Evolutionary conservation across 2,113 vertebrate species (phyloP).

Genomic region (Emydocephalus ijimae): DNA sequence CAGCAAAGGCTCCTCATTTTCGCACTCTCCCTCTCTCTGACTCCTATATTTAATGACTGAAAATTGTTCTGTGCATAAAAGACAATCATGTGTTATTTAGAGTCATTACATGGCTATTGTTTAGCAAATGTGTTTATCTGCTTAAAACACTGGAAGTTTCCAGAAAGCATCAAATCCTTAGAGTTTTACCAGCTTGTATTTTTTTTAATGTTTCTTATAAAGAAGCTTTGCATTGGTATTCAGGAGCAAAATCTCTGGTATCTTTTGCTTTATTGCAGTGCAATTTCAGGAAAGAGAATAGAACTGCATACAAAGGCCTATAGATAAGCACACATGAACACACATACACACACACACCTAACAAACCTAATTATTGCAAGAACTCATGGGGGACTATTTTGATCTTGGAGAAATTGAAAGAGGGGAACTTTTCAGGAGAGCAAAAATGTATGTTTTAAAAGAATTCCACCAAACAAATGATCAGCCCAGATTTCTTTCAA

Average conservation of each 20-base stretch:
- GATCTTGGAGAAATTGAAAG: neutral
- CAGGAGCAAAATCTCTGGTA: neutral
- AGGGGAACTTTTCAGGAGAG: neutral
- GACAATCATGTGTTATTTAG: constrained; percentile 50
- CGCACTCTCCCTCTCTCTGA: constrained; percentile 48
- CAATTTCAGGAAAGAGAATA: neutral
- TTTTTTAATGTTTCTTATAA: neutral
- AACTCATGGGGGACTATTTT: neutral
- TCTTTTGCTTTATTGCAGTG: neutral
- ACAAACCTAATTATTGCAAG: constrained; percentile 14
- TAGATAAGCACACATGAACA: neutral
- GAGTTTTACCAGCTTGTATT: constrained; percentile 18
- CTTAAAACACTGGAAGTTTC: constrained; percentile 48
- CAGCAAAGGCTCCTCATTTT: constrained; percentile 58
- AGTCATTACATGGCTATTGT: constrained; percentile 34
- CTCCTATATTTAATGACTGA: constrained; percentile 59
- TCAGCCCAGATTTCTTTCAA: neutral
- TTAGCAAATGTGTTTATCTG: constrained; percentile 46
- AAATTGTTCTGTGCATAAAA: constrained; percentile 62
- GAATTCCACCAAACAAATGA: neutral
- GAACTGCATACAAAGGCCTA: neutral
- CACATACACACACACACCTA: neutral
- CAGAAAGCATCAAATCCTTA: constrained; percentile 21
- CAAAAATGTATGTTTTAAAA: neutral
- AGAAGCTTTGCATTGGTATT: neutral